Conservation (phyloP, 2,113 vertebrate species). For the Xerus inauris region DNA sequence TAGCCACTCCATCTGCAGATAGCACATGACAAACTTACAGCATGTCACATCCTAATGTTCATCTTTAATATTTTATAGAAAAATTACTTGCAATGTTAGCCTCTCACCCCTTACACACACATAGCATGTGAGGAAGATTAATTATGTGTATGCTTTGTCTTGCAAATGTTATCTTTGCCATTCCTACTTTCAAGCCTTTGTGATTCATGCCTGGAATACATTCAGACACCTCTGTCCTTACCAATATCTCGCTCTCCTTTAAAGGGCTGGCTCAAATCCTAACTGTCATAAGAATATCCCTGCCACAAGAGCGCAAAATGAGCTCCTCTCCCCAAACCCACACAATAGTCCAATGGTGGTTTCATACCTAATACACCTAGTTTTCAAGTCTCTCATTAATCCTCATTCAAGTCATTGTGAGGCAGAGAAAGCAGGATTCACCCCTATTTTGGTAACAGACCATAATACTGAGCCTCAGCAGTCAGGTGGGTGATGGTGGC, state of each 20-base stretch:
- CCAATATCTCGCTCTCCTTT: neutral
- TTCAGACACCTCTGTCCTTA: neutral
- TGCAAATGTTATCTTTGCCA: neutral
- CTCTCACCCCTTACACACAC: neutral
- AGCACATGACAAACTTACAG: neutral
- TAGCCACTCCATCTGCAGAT: neutral
- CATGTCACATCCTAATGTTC: neutral
- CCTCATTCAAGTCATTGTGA: accelerated
- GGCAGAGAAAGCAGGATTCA: neutral
- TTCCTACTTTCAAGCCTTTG: neutral
- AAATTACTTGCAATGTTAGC: neutral
- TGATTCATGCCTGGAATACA: neutral
- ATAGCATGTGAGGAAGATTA: neutral
- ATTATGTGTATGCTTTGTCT: neutral
- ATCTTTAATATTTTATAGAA: neutral
- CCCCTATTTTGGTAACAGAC: neutral
- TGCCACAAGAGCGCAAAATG: accelerated
- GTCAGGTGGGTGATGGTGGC: neutral
- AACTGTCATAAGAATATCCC: neutral
- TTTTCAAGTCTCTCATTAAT: neutral
- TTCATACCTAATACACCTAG: neutral
- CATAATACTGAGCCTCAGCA: neutral
- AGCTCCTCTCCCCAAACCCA: neutral
- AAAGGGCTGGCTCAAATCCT: neutral
- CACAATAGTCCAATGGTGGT: neutral